Percentiles rank a stretch among this genome's conserved stretches.
Conservation (phyloP, 2,888 invertebrate genomes). For the Agrochola lychnidis region DNA sequence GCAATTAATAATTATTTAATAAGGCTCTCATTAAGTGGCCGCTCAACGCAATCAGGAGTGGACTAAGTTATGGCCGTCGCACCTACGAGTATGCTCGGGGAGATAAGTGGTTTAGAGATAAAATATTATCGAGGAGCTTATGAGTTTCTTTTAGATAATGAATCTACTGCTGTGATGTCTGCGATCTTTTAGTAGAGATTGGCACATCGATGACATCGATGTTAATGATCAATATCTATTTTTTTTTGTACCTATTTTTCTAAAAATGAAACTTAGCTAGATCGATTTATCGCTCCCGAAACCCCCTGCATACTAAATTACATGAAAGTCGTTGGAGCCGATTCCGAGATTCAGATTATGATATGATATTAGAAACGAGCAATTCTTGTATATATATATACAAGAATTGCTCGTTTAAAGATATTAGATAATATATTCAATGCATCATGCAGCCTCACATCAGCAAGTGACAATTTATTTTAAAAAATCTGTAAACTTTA, state of each 20-base stretch:
- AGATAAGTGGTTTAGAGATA: slow-evolving; percentile 41
- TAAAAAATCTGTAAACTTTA: not conserved
- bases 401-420: too few relatives aligned
- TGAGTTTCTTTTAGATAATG: not conserved
- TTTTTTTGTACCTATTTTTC: too few relatives aligned
- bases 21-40: slow-evolving; percentile 78
- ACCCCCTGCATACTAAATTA: too few relatives aligned
- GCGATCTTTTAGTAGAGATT: not conserved
- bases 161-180: not conserved
- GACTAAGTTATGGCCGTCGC: slow-evolving; percentile 69
- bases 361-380: too few relatives aligned
- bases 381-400: too few relatives aligned
- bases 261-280: too few relatives aligned
- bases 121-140: not conserved
- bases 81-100: slow-evolving; percentile 53
- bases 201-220: not conserved
- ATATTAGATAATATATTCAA: not conserved
- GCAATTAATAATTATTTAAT: slow-evolving; percentile 85
- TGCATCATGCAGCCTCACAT: not conserved
- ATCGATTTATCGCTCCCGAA: too few relatives aligned
- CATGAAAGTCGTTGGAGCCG: too few relatives aligned
- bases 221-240: not conserved
- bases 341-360: too few relatives aligned
- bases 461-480: not conserved
- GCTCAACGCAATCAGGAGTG: slow-evolving; percentile 72